Base-by-base conservation (phyloP, 2,113 vertebrate species). In the Pristiophorus japonicus region DNA sequence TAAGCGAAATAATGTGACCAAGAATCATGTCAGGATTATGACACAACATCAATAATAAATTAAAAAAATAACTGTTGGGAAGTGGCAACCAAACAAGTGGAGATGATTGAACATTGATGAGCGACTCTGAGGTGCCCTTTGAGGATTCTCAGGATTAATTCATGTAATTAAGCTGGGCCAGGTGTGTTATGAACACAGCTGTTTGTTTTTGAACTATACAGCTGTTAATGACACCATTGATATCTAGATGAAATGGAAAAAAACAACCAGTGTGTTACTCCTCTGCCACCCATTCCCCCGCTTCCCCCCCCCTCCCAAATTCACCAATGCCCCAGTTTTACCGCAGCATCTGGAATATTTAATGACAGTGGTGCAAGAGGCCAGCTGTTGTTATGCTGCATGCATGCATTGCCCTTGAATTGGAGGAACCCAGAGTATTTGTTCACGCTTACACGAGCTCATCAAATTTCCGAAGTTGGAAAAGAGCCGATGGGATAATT, bases 161-260 rank as follows among this genome's bases (percentile, higher is more conserved):
- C n/a, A 65, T 45, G 0, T 94, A 94, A 94, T 94, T 94, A 38
- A 67, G 65, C 63, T 66, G 91, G 63, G 34, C 62, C 62, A 94
- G 91, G 91, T 94, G 63, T 94, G 91, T 94, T 67, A 42, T 66
- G 63, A 94, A 67, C 91, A 90, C 51, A 94, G 91, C 65, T 67
- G 91, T 66, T 94, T 94, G 91, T 67, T 45, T 65, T 94, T 94
- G 63, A 94, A 65, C 91, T 66, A 18, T 42, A 42, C 42, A 94
- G 63, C 38, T 94, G 62, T 45, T 94, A 94, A 66, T 45, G 63
- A 67, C 38, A 67, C 10, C 24, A 45, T 24, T 66, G 63, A 24
- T 65, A 94, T 47, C 62, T 45, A 42, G 63, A 67, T 10, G 16
- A 66, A 66, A 45, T 67, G 42, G 42, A 16, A 59, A 62, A 16